Evolutionary conservation across 2,113 vertebrate genomes (phyloP).

Genomic region (Seriola aureovittata): DNA sequence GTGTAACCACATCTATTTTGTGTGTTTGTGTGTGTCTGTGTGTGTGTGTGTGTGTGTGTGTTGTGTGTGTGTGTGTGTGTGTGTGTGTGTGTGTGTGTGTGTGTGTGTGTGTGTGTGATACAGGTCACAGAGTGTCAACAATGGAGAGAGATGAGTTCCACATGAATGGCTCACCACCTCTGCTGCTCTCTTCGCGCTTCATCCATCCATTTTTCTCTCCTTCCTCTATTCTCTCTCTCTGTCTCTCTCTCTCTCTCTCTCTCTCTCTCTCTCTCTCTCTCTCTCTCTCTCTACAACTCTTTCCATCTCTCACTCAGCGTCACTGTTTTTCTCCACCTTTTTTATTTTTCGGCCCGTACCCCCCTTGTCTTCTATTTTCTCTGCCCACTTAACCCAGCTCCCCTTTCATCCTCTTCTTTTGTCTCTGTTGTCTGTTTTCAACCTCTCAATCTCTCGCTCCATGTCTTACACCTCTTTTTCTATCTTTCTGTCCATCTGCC

Average conservation of each 20-base stretch:
- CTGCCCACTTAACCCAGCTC: too few relatives aligned
- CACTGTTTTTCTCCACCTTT: neutral
- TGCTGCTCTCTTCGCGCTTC: slow-evolving; percentile 43
- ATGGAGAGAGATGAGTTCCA: slow-evolving; percentile 78
- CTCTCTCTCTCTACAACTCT: neutral
- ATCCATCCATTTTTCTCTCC: slow-evolving; percentile 25
- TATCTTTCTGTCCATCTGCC: neutral
- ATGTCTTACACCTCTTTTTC: too few relatives aligned
- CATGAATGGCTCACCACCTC: slow-evolving; percentile 76
- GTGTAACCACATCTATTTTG: too few relatives aligned
- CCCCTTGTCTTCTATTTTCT: neutral
- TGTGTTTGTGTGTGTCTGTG: slow-evolving; percentile 10
- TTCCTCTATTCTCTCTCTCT: neutral
- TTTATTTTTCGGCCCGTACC: neutral
- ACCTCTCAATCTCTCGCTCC: too few relatives aligned
- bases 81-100: slow-evolving; percentile 41
- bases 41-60: slow-evolving; percentile 44
- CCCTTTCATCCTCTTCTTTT: too few relatives aligned
- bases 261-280: neutral
- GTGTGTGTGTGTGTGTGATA: slow-evolving; percentile 50
- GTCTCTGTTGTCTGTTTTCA: too few relatives aligned
- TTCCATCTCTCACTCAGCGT: neutral
- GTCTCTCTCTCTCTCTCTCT: neutral
- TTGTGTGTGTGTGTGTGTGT: slow-evolving; percentile 37
- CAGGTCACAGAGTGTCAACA: slow-evolving; percentile 81